Evolutionary conservation across 2,797 vertebrate genomes (phyloP), one percentile per base, ranked within the genome.

Genomic region (Apogon talboti): DNA sequence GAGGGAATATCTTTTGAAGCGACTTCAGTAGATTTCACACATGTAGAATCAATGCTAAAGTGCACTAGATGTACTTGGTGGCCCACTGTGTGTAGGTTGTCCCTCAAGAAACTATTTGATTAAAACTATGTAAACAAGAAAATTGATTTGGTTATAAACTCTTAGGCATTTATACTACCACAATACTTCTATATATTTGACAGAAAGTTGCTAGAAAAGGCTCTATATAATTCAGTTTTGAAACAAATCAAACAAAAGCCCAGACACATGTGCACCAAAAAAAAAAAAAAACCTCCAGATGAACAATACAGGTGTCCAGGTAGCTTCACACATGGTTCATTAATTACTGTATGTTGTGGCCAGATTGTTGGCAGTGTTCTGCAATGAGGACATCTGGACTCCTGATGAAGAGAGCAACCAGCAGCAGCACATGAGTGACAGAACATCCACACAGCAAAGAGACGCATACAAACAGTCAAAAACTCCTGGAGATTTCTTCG

Each of bases 331-430:
- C 52, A 54, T 8, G 46, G 58, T 79, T 74, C 78, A 86, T 74
- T 85, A 81, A 82, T 76, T 55, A 70, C 15, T 57, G 54, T 45
- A 57, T 44, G 19, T 19, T 47, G 40, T 43, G 71, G 52, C 53
- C 83, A 83, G 79, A 82, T 48, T 77, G 82, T 56, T 87, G 87
- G 80, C 71, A 64, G 60, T 24, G 55, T 46, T 58, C 42, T 66
- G 52, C 44, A 9, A 53, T 21, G 45, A 78, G 74, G 78, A 84
- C 78, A 84, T 86, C 84, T 87, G 86, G 77, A 81, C 64, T 46
- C 40, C 56, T 71, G 64, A 80, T 71, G 65, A 84, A 33, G 49
- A 75, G 59, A 44, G 64, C 54, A 55, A 71, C 67, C 33, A 43
- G 50, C 19, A 2, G 72, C 51, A 72, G 50, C 63, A 52, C 2